Conservation (phyloP, 2,888 invertebrate genomes). For the Ferdinandea cuprea region DNA sequence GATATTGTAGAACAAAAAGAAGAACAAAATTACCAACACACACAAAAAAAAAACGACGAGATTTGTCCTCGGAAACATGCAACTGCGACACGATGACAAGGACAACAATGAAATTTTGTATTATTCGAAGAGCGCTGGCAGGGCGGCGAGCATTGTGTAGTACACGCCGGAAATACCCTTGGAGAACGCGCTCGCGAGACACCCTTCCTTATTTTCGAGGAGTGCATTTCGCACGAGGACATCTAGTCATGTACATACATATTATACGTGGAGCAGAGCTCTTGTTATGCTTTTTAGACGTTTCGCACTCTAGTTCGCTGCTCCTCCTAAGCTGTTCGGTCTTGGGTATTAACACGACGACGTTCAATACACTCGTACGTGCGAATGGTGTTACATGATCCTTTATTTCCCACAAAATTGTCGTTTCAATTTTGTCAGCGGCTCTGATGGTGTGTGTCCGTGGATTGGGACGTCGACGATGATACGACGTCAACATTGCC, state of each 20-base stretch:
- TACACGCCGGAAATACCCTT: conserved; percentile 55
- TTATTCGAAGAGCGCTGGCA: conserved; percentile 42
- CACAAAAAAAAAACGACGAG: neutral
- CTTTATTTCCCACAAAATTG: conserved; percentile 74
- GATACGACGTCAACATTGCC: no score
- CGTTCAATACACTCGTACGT: conserved; percentile 71
- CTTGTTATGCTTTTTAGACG: conserved; percentile 57
- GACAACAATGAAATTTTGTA: conserved; percentile 58
- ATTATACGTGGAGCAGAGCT: conserved; percentile 36
- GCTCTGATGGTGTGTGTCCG: conserved; percentile 51
- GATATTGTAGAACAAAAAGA: no score
- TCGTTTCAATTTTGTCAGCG: conserved; percentile 72
- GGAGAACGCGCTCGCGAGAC: conserved; percentile 28
- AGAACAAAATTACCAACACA: no score
- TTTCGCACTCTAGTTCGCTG: conserved; percentile 6
- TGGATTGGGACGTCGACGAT: conserved; percentile 32
- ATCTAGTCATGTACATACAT: conserved; percentile 27
- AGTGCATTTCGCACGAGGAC: conserved; percentile 58
- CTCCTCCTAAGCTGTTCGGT: conserved; percentile 27
- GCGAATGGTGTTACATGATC: conserved; percentile 70
- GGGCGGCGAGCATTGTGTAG: conserved; percentile 37
- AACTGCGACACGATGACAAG: conserved; percentile 46
- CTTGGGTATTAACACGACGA: conserved; percentile 62
- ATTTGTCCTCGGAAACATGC: conserved; percentile 42
- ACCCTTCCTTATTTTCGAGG: conserved; percentile 18